Evolutionary conservation across 2,888 invertebrate genomes (phyloP), one percentile per base, ranked within the genome.

Genomic region (Rhagonycha lutea): DNA sequence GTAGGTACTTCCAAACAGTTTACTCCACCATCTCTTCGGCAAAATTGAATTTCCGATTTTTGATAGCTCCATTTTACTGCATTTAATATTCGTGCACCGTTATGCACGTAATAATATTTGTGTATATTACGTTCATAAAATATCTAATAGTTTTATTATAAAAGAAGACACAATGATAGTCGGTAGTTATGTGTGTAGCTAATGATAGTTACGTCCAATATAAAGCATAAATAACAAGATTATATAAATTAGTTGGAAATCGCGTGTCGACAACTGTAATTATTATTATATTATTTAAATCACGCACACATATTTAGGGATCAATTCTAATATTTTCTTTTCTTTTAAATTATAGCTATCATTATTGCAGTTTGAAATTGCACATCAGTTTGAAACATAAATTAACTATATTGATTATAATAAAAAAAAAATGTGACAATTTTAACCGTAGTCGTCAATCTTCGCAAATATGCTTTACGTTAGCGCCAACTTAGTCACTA

Each of bases 251-350:
- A 62, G 28, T 68, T 69, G 11, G 60, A 32, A 74, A 74, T 74
- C 70, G 74, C 74, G 74, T 74, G 74, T 62, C 29, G 14, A 18
- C 67, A 74, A 70, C 60, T 70, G 67, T 70, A 70, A 65, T 65
- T 65, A 65, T 65, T 65, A 24, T 65, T n/a, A 24, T 65, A 65
- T 65, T 67, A 69, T 74, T 74, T 68, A 69, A 69, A 65, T 69
- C 79, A 79, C 73, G 79, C 77, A 70, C 74, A 68, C 74, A 69
- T 71, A 63, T 69, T 76, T 78, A 72, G 72, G 75, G 72, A 77
- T 79, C 77, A 71, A 62, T 72, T 63, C 69, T 47, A 72, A 47
- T 47, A 47, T n/a, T 47, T 47, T 47, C 47, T 47, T 47, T 47
- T 47, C n/a, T 47, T 47, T 47, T 4, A 47, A 47, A 47, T 47